Conservation (phyloP, 2,888 invertebrate species). For the Salticus scenicus region DNA sequence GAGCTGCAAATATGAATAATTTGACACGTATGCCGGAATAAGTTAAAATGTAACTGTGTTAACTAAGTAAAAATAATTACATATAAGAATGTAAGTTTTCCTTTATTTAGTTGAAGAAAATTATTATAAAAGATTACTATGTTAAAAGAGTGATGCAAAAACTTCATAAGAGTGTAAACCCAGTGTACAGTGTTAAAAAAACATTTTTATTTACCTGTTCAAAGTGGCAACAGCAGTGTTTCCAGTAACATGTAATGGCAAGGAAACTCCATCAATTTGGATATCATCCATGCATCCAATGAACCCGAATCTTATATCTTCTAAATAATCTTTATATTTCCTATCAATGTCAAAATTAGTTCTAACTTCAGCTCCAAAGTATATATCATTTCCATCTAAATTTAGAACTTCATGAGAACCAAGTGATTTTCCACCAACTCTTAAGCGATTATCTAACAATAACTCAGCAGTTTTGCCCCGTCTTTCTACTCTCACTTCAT, state of each 20-base stretch:
- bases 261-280: constrained; percentile 83
- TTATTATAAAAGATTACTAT: too few species aligned
- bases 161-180: too few species aligned
- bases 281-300: constrained; percentile 94
- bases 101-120: too few species aligned
- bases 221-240: constrained; percentile 73
- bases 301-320: constrained; percentile 89
- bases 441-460: constrained; percentile 84
- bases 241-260: constrained; percentile 81
- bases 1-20: too few species aligned
- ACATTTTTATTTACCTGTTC: constrained; percentile 72
- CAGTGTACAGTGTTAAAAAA: too few species aligned
- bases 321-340: constrained; percentile 76
- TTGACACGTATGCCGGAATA: too few species aligned
- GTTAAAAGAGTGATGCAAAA: too few species aligned
- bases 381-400: constrained; percentile 80
- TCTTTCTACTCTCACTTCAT: constrained; percentile 84
- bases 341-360: constrained; percentile 76
- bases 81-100: too few species aligned
- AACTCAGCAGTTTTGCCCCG: constrained; percentile 87
- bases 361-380: constrained; percentile 76
- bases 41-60: too few species aligned
- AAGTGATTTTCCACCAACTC: constrained; percentile 83
- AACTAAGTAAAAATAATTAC: too few species aligned
- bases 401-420: constrained; percentile 89